Base-by-base conservation (phyloP, 1,140 invertebrate species). In the Caenorhabditis brenneri region DNA sequence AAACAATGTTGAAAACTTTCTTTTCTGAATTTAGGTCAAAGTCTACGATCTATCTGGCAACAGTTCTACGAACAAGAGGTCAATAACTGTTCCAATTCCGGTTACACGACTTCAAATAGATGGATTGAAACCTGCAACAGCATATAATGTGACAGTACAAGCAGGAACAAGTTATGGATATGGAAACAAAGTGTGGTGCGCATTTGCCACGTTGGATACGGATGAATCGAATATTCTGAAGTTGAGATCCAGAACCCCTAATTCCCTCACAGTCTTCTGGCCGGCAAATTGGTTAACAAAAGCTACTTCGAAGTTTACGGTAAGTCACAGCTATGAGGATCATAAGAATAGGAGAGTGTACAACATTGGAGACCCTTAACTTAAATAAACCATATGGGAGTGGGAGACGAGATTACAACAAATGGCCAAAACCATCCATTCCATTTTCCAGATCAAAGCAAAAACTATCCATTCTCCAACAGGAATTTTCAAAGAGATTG, bases 131-230 rank as follows among this genome's bases (percentile, higher is more conserved):
- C 82, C 82, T 10, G 82, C 58, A 36, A 58, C 82, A 1, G 78
- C 65, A 3, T 83, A 79, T 29, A 83, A 83, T 48, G 36, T 83
- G 3, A 83, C 82, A 46, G 65, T 83, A 2, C 82, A 83, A 48
- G 82, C 82, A 2, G 82, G 82, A 58, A 83, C 82, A 22, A 79
- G 69, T 22, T 83, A 83, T 79, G 82, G 82, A 1, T 83, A 83
- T 31, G 82, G 82, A 16, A 83, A 83, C 49, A 42, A 49, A 36
- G 82, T 65, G 2, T 83, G 82, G 82, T 55, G 48, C 9, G 78
- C 58, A 0, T 79, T 58, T 58, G 69, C 82, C 24, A 83, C 82
- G 27, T 65, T 83, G 65, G 42, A 51, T 22, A 79, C 48, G 0
- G 82, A 83, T 16, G 53, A 79, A 10, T 22, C 69, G 22, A 65